Evolutionary conservation across 2,797 vertebrate species (phyloP), one percentile per base, ranked within the genome.

Genomic region (Rhabdophis nuchalis): DNA sequence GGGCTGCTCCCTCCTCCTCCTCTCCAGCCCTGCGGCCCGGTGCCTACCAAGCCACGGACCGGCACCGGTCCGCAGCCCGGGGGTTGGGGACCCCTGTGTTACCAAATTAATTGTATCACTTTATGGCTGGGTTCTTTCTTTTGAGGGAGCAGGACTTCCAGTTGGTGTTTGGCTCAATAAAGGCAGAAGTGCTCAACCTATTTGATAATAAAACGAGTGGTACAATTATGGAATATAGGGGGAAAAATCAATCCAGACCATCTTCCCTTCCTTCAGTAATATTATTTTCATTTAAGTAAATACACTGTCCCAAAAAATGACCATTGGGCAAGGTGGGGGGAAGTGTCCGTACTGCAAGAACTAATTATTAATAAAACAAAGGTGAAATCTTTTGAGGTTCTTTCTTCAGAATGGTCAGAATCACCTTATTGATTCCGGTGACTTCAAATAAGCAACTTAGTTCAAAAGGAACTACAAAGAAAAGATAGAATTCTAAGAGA

Each of bases 281-380:
- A 41, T 41, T 77, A 41, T 82, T 23, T 82, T 82, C 72, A 46
- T 82, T 11, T 25, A 41, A 32, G 72, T 82, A 20, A 82, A 82
- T 11, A 4, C 20, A 41, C 32, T 41, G 14, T 32, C 36, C 9
- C 9, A 23, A 82, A 32, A 82, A 82, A 46, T 77, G 72, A 77
- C 9, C 68, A 41, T 32, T 41, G 68, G 18, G 2, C 0, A 0
- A 2, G 4, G 16, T 0, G 0, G 2, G 4, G 7, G 7, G 9
- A 23, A 41, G 18, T 11, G 4, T 23, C 18, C 0, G 9, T 82
- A 82, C 9, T 82, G 18, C 72, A 46, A 82, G 20, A 82, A 9
- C 20, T 77, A 41, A 77, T 23, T 77, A 41, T 77, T 82, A 82
- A 82, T 23, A 25, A 77, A 77, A 36, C 68, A 72, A 46, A 82